Evolutionary conservation across 53 echinoderm and acorn worm genomes (phyloP), one percentile per base, ranked within the genome.

Genomic region (Echinarachnius parma): DNA sequence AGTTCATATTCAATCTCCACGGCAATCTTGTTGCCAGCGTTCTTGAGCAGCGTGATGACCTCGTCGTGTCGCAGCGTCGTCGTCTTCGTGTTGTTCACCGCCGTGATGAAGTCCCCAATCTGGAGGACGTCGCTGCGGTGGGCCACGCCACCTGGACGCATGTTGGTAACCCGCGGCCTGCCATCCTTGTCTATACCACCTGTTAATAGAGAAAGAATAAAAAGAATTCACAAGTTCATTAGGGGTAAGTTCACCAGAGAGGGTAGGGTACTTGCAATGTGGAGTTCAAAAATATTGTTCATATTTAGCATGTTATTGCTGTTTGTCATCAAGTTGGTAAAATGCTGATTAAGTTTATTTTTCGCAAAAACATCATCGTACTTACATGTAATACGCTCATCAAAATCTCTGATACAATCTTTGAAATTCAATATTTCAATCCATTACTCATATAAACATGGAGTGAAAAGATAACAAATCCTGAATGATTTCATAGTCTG

Each of bases 171-270:
- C 63, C 98, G 54, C 1, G 91, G 91, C 11, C 79, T 53, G 61
- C 98, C 86, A 82, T 98, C 91, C 67, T 98, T 98, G 83, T 98
- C 98, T 26, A 85, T 80, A 2, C 98, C 98, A 76, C 98, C 98
- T 91, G 53, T 15, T 30, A 14, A 21, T 1, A 53, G 16, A 11
- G 44, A n/a, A n/a, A n/a, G n/a, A n/a, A n/a, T n/a, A n/a, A n/a
- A n/a, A n/a, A n/a, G 13, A 42, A 42, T 14, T 9, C 13, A 9
- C 13, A 42, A 13, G 8, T 9, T 42, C 42, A 42, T 42, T 42
- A 42, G 42, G 42, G 8, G 13, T 42, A 9, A 42, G 13, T 7
- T 42, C 42, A n/a, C n/a, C n/a, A n/a, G n/a, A n/a, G n/a, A n/a
- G n/a, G n/a, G n/a, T n/a, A n/a, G n/a, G n/a, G n/a, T n/a, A n/a